Percentiles rank a stretch among this genome's conserved stretches.
These are phyloP conservation scores for Tyrophagus putrescentiae DNA, from an alignment of 1,140 invertebrate species.

Conservation along the genomic window DNA sequence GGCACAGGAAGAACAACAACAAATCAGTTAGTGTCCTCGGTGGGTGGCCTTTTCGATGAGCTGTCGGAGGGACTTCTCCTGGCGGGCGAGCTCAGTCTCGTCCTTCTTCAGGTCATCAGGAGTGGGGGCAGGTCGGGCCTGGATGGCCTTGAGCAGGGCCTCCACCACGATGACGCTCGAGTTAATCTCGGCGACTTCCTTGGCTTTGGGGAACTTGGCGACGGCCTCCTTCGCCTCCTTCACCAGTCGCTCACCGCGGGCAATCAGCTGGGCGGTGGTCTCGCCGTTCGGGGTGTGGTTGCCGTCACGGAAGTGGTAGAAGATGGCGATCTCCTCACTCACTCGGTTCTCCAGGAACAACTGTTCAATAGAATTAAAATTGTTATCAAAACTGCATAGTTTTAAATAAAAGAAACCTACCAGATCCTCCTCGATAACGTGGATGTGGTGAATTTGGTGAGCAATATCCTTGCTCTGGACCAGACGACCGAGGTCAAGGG, in stretches of 20 bases:
- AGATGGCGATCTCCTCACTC: background rate
- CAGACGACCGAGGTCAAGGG: background rate
- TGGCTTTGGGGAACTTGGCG: background rate
- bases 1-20: no score
- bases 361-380: no score
- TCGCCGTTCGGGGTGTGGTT: background rate
- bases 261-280: background rate
- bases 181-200: conserved; percentile 6
- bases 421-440: background rate
- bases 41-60: background rate
- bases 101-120: background rate
- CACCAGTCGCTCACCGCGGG: background rate
- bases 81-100: background rate
- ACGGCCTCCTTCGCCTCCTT: background rate
- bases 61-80: background rate
- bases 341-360: background rate
- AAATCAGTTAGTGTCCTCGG: no score
- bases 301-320: background rate
- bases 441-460: background rate
- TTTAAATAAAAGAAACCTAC: no score
- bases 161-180: background rate
- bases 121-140: background rate
- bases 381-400: no score
- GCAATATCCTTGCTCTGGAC: background rate
- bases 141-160: background rate